Conservation (phyloP, 2,797 vertebrate genomes). For the Chromis chromis region DNA sequence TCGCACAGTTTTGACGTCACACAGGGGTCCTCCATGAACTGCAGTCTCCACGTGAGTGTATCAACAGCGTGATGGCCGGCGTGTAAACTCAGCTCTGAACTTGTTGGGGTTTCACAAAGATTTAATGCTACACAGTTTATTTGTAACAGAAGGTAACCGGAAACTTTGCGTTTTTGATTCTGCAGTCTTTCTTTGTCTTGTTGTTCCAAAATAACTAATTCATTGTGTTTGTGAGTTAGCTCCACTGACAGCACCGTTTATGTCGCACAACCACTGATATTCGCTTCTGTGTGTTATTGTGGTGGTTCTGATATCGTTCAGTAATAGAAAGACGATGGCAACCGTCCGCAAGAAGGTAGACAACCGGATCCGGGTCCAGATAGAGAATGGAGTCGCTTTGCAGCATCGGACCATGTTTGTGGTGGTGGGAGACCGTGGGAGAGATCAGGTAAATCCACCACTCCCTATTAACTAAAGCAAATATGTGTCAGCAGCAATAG, state of each 20-base stretch:
- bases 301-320: background rate
- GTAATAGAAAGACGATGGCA: conserved; percentile 67
- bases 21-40: conserved; percentile 69
- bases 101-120: background rate
- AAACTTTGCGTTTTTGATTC: background rate
- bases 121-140: background rate
- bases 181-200: fast-evolving
- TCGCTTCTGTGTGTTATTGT: background rate
- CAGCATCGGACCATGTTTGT: conserved; percentile 91
- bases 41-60: conserved; percentile 80
- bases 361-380: conserved; percentile 95
- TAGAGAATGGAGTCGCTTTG: conserved; percentile 94
- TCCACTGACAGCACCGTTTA: background rate
- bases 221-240: conserved; percentile 22
- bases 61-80: conserved; percentile 68
- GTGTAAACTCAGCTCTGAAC: conserved; percentile 11
- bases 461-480: background rate
- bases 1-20: conserved; percentile 70
- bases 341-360: conserved; percentile 96
- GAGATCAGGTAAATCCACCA: conserved; percentile 89
- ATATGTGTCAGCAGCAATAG: too few species aligned
- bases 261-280: background rate
- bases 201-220: background rate
- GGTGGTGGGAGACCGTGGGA: conserved; percentile 94
- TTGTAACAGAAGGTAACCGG: conserved; percentile 27